phyloP scores from a whole-genome alignment of 30 jellyfish, hydroid and myxozoan species.

The Chrysaora quinquecirrha region DNA sequence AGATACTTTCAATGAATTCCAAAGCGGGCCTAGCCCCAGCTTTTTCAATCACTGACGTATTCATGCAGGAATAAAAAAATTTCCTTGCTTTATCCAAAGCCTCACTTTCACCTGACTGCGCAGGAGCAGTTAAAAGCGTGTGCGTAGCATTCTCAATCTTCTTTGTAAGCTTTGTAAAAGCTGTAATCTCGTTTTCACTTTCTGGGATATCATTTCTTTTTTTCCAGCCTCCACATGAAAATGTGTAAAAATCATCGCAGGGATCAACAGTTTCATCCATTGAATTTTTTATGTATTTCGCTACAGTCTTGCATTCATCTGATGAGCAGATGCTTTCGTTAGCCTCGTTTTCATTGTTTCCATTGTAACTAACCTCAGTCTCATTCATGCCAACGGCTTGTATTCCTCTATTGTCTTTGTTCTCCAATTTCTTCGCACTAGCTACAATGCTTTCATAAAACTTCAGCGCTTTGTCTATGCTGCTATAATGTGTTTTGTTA shows the following conservation, averaged over 20 bases:
- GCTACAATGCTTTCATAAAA: constrained; percentile 56
- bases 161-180: constrained; percentile 89
- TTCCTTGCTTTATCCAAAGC: constrained; percentile 86
- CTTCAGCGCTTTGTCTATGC: constrained; percentile 54
- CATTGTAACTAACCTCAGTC: constrained; percentile 14
- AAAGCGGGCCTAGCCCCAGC: constrained; percentile 85
- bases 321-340: constrained; percentile 44
- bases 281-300: constrained; percentile 67
- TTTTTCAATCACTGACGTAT: constrained; percentile 62
- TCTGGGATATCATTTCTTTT: constrained; percentile 74
- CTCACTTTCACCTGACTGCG: constrained; percentile 81
- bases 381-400: constrained; percentile 7
- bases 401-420: constrained; percentile 26
- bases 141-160: constrained; percentile 82
- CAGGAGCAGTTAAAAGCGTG: constrained; percentile 70
- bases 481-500: not conserved
- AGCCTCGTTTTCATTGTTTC: not conserved
- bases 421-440: constrained; percentile 36
- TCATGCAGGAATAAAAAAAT: constrained; percentile 89
- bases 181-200: constrained; percentile 96
- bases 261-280: constrained; percentile 80
- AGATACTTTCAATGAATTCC: constrained; percentile 77
- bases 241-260: constrained; percentile 88
- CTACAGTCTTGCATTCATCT: constrained; percentile 77
- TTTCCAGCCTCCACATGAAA: constrained; percentile 98